Conservation (phyloP, 2,888 invertebrate species). For the Volucella zonaria region DNA sequence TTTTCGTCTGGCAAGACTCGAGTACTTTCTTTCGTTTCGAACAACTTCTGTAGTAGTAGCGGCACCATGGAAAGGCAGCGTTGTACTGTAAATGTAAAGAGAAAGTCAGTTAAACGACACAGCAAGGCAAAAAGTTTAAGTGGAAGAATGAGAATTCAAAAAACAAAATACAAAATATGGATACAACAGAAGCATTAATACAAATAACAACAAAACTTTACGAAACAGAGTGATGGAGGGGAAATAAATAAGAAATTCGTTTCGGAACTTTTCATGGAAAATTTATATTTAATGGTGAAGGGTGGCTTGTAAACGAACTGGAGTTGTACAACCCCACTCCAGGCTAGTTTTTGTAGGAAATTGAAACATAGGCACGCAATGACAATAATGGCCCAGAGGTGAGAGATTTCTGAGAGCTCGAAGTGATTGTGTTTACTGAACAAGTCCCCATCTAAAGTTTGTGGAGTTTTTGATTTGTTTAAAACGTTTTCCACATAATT, state of each 20-base stretch:
- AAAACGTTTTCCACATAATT: no score
- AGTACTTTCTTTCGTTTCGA: constrained; percentile 70
- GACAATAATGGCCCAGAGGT: no score
- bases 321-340: no score
- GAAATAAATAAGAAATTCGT: constrained; percentile 23
- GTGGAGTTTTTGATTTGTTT: no score
- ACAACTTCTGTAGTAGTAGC: constrained; percentile 52
- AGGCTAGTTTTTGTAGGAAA: no score
- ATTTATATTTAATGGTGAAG: background rate
- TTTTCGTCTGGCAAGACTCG: constrained; percentile 75
- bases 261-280: constrained; percentile 20
- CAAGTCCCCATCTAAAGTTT: no score
- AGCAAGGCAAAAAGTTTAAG: constrained; percentile 9
- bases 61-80: constrained; percentile 52
- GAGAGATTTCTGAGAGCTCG: no score
- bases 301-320: no score
- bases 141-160: background rate
- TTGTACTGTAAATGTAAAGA: constrained; percentile 56
- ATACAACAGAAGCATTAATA: constrained; percentile 48
- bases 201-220: constrained; percentile 50
- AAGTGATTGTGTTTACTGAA: no score
- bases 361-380: no score
- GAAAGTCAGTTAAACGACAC: constrained; percentile 47
- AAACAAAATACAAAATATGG: background rate
- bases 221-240: background rate